phyloP scores from a whole-genome alignment of 2,113 vertebrate genomes.

The Nothoprocta perdicaria region DNA sequence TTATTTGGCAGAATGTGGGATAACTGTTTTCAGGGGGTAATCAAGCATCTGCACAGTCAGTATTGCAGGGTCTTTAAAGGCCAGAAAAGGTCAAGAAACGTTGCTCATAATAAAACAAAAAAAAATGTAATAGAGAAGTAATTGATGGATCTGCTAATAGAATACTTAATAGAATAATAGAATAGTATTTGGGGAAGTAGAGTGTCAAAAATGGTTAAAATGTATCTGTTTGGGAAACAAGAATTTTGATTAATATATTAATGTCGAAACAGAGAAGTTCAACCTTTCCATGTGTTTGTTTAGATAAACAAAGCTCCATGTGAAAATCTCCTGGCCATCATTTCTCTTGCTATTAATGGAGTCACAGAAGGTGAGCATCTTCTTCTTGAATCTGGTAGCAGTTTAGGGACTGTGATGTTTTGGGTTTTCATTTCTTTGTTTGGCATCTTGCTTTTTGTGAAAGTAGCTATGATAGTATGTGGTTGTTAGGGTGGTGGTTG shows the following conservation, averaged over 20 bases:
- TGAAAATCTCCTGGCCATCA: conserved; percentile 92
- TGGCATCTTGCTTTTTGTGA: not conserved
- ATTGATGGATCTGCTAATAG: not conserved
- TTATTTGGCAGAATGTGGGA: not conserved
- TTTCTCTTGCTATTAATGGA: conserved; percentile 92
- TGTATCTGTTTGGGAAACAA: not conserved
- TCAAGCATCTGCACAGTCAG: not conserved
- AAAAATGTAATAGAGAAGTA: not conserved
- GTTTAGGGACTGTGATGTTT: not conserved
- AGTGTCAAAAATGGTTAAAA: not conserved
- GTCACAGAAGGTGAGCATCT: conserved; percentile 90
- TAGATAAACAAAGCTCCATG: conserved; percentile 88
- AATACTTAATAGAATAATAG: not conserved
- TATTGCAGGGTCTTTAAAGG: not conserved
- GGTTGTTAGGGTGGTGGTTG: not conserved
- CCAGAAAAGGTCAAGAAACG: not conserved
- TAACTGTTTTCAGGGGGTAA: not conserved
- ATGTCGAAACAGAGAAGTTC: not conserved
- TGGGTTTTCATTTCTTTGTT: not conserved
- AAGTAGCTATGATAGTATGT: not conserved
- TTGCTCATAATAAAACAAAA: not conserved
- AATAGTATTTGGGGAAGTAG: not conserved
- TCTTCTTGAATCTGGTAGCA: not conserved
- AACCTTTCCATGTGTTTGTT: conserved; percentile 25
- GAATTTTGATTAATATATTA: not conserved